Evolutionary conservation across 2,797 vertebrate genomes (phyloP), one percentile per base, ranked within the genome.

Genomic region (Microchirus variegatus): DNA sequence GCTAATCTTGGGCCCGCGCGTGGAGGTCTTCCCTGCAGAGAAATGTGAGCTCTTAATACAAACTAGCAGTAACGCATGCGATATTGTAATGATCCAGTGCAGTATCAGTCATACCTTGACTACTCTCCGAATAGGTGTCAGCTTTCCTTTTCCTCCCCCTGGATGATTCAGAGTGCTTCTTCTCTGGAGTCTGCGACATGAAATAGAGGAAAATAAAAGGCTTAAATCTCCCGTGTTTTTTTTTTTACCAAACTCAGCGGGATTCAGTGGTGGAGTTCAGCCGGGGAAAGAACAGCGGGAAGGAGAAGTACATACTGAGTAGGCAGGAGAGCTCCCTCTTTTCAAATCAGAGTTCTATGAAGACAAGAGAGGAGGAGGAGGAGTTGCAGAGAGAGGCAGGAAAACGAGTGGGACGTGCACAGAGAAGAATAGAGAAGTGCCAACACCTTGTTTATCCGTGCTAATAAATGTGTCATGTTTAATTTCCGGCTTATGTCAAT

Each of bases 71-170:
- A 9, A 54, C 0, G 37, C n/a, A 60, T 1, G 2, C 53, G 9
- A 38, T 7, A 48, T 49, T 15, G 19, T 10, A 47, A 18, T 9
- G 0, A 53, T 63, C 58, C n/a, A 18, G 31, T 2, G 4, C 40
- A 56, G 47, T 48, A 31, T 61, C 53, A 15, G 81, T 90, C 91
- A 22, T 86, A 99, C 97, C 97, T 95, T 99, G 97, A 90, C 94
- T 98, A 85, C 95, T 96, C 91, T 99, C 97, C 73, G 95, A 96
- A 86, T 96, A 96, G 83, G 92, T 96, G 82, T 99, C 97, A 57
- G 96, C 97, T 94, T 99, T 99, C 86, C 97, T 95, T 86, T 99
- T 99, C 89, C 97, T 95, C 89, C 96, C 96, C 78, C 96, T 95
- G 68, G 96, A 96, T 78, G 95, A 93, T 66, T 98, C 96, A 0